A percentile compares a stretch with the other conserved stretches of the same genome.
phyloP scores from a whole-genome alignment of 2,797 vertebrate genomes.

The Tenualosa ilisha region DNA sequence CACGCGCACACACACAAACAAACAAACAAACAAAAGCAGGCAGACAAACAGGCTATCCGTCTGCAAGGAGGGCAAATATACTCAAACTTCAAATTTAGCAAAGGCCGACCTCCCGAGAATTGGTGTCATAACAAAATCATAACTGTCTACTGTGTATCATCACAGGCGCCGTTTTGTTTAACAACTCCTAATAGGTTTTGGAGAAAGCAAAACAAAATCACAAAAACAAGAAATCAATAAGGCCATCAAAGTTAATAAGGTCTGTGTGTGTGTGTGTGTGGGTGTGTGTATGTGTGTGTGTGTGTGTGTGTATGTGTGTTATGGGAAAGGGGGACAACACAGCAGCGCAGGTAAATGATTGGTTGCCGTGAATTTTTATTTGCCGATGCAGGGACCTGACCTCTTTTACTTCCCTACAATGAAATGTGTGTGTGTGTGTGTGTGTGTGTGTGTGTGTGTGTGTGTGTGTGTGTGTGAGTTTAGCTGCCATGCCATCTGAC shows the following conservation, averaged over 20 bases:
- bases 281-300: no score
- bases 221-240: not conserved
- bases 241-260: not conserved
- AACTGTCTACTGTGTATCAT: not conserved
- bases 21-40: not conserved
- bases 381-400: not conserved
- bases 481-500: not conserved
- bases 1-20: not conserved
- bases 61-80: not conserved
- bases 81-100: not conserved
- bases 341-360: not conserved
- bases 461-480: not conserved
- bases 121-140: no score
- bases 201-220: not conserved
- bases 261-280: no score
- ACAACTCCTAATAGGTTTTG: not conserved
- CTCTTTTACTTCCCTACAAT: no score
- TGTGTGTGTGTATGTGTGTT: no score
- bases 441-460: not conserved
- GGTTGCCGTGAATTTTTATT: not conserved
- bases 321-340: not conserved
- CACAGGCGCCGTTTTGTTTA: not conserved
- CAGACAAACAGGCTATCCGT: not conserved
- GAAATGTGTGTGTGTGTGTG: not conserved
- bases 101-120: not conserved